A percentile compares a stretch with the other conserved stretches of the same genome.
phyloP scores from a whole-genome alignment of 1,140 invertebrate genomes.

The Dufourea novaeangliae region DNA sequence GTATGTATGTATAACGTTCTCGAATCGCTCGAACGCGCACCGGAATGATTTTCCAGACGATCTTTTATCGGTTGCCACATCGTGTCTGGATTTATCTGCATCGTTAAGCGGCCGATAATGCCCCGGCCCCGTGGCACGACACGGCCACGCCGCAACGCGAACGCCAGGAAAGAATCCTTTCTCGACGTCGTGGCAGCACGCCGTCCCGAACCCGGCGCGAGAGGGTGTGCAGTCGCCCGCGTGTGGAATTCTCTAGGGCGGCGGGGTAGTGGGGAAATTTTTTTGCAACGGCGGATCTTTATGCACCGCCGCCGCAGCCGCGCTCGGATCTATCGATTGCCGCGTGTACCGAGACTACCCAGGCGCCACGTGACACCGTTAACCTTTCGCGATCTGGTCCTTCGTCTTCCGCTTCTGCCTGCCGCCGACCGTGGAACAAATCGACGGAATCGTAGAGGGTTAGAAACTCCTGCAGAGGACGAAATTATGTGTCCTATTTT shows the following conservation, averaged over 20 bases:
- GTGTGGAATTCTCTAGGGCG: conserved; percentile 22
- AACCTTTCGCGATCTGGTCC: conserved; percentile 34
- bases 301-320: not conserved
- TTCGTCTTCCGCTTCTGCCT: conserved; percentile 9
- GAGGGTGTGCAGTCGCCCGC: conserved; percentile 45
- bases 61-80: conserved; percentile 64
- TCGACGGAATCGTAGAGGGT: too few species aligned
- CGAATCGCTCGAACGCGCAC: conserved; percentile 45
- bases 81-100: conserved; percentile 56
- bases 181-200: conserved; percentile 19
- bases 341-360: conserved; percentile 2
- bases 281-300: conserved; percentile 26
- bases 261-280: too few species aligned
- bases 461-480: too few species aligned
- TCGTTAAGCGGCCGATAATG: conserved; percentile 43
- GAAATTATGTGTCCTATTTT: too few species aligned
- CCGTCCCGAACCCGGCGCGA: not conserved
- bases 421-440: not conserved
- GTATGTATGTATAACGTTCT: not conserved
- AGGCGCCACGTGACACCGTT: conserved; percentile 42
- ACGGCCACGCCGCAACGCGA: not conserved
- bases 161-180: conserved; percentile 42
- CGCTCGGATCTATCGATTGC: conserved; percentile 30
- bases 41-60: conserved; percentile 63
- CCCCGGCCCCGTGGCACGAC: not conserved